phyloP scores from a whole-genome alignment of 2,113 vertebrate species.

The Rhynchopsitta pachyrhyncha region DNA sequence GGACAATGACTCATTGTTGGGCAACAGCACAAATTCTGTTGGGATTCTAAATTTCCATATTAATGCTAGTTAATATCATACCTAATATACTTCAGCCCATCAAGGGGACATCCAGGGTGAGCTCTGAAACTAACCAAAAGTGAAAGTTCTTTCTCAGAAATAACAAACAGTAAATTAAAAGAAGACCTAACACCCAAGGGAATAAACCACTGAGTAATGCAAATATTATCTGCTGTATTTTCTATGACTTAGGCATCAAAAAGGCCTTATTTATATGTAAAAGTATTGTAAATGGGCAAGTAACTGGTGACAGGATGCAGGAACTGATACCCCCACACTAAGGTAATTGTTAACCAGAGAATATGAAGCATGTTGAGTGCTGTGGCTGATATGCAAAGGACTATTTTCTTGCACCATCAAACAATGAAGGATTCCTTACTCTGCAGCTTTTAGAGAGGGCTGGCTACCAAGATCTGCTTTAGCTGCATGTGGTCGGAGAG shows the following conservation, averaged over 20 bases:
- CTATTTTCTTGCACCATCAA: background rate
- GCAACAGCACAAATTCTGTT: slow-evolving; percentile 54
- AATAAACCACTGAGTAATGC: slow-evolving; percentile 46
- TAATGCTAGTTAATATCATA: slow-evolving; percentile 20
- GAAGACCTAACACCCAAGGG: slow-evolving; percentile 32
- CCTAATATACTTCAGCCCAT: slow-evolving; percentile 27
- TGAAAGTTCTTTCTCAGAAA: slow-evolving; percentile 69
- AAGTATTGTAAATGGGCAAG: background rate
- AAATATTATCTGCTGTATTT: background rate
- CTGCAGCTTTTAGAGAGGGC: background rate
- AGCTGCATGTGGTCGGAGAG: background rate
- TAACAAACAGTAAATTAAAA: slow-evolving; percentile 66
- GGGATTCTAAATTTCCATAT: slow-evolving; percentile 63
- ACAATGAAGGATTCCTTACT: background rate
- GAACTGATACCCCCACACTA: background rate
- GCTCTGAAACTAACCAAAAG: slow-evolving; percentile 67
- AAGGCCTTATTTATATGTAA: background rate
- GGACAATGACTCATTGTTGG: slow-evolving; percentile 76
- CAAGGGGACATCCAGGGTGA: slow-evolving; percentile 65
- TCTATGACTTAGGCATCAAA: slow-evolving; percentile 39
- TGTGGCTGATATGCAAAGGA: background rate
- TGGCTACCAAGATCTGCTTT: slow-evolving; percentile 4
- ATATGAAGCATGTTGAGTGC: background rate
- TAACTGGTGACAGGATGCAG: background rate
- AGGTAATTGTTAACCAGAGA: background rate